A percentile compares a stretch with the other conserved stretches of the same genome.
These are phyloP conservation scores for Heliornis fulica DNA, from an alignment of 2,113 vertebrate genomes.

Conservation along the genomic window DNA sequence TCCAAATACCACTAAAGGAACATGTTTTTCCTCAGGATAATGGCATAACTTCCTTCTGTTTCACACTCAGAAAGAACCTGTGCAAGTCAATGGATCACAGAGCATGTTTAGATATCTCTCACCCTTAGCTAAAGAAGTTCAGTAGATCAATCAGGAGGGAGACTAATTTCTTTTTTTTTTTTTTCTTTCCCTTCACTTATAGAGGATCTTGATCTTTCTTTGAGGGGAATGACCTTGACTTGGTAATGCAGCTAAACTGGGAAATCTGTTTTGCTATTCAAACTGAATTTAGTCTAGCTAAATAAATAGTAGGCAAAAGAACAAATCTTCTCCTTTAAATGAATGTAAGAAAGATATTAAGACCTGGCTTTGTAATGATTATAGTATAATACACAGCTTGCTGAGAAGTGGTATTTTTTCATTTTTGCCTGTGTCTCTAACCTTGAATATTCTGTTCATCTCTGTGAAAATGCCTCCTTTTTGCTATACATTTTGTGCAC, in stretches of 20 bases:
- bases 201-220: conserved; percentile 28
- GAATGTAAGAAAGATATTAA: conserved; percentile 29
- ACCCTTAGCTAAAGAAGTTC: not conserved
- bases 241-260: conserved; percentile 19
- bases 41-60: conserved; percentile 23
- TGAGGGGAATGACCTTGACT: conserved; percentile 41
- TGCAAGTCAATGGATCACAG: not conserved
- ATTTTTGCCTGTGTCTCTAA: not conserved
- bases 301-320: conserved; percentile 30
- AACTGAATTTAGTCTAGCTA: conserved; percentile 28
- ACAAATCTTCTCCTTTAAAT: conserved; percentile 27
- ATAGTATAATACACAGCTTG: not conserved
- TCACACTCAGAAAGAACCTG: not conserved
- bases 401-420: not conserved
- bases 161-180: not conserved
- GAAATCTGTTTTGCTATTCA: conserved; percentile 49
- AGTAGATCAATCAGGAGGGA: conserved; percentile 2
- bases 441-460: conserved; percentile 29
- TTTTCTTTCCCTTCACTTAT: not conserved
- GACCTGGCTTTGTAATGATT: conserved; percentile 31
- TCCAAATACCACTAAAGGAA: not conserved
- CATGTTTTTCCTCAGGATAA: not conserved
- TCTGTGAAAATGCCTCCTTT: conserved; percentile 44
- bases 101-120: not conserved
- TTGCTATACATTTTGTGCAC: not conserved